phyloP scores from a whole-genome alignment of 2,113 vertebrate species.

The Pterophyllum scalare region DNA sequence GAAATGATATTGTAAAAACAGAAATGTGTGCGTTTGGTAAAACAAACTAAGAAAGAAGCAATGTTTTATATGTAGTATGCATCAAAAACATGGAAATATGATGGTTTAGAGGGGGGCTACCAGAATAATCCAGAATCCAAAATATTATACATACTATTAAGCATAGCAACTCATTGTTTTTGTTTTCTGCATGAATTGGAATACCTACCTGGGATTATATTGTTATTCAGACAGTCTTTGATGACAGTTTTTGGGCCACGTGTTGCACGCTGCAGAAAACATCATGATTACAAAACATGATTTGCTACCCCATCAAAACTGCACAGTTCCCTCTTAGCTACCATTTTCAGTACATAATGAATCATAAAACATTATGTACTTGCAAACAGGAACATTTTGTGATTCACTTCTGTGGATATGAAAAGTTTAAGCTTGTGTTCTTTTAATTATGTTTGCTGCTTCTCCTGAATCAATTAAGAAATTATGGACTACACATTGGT shows the following conservation, averaged over 20 bases:
- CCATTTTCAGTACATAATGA: conserved; percentile 14
- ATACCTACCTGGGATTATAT: conserved; percentile 26
- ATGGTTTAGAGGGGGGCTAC: background rate
- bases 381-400: background rate
- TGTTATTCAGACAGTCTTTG: conserved; percentile 12
- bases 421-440: background rate
- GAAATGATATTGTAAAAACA: background rate
- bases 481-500: background rate
- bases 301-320: conserved; percentile 8
- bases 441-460: background rate
- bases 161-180: background rate
- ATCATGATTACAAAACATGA: conserved; percentile 6
- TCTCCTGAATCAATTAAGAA: background rate
- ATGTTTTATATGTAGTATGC: background rate
- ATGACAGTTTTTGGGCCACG: background rate
- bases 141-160: background rate
- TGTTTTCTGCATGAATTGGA: background rate
- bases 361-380: conserved; percentile 6
- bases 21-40: background rate
- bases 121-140: background rate
- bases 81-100: background rate
- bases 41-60: background rate
- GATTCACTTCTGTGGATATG: background rate
- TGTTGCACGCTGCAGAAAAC: conserved; percentile 12
- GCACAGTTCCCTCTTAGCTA: background rate